These are phyloP conservation scores for Ailuropoda melanoleuca DNA, from an alignment of 2,113 vertebrate species.

Conservation along the genomic window DNA sequence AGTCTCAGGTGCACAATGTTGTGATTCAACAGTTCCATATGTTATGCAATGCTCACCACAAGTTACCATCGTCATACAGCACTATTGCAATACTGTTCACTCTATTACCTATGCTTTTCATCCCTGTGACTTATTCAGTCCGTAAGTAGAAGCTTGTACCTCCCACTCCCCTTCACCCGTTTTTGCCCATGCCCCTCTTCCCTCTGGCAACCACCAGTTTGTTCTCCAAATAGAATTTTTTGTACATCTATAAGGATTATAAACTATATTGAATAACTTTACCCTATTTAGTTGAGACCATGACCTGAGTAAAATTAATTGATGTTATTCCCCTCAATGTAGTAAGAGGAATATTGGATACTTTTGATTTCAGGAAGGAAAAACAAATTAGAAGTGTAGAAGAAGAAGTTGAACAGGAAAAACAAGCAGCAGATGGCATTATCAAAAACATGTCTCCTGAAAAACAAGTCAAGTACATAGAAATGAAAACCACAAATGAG, in stretches of 20 bases:
- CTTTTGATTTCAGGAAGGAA: constrained; percentile 89
- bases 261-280: not conserved
- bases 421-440: constrained; percentile 90
- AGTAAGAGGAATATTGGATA: constrained; percentile 31
- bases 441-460: constrained; percentile 92
- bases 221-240: not conserved
- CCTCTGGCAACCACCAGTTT: not conserved
- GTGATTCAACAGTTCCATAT: not conserved
- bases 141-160: not conserved
- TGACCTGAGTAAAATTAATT: constrained; percentile 36
- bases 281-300: not conserved
- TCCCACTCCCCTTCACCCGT: not conserved
- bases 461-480: constrained; percentile 91
- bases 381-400: constrained; percentile 90
- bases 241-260: not conserved
- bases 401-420: constrained; percentile 90
- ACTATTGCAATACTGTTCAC: not conserved
- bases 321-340: not conserved
- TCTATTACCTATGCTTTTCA: not conserved
- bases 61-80: not conserved
- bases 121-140: not conserved
- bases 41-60: not conserved
- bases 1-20: not conserved
- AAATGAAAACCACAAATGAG: constrained; percentile 92
- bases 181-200: not conserved